A percentile compares a stretch with the other conserved stretches of the same genome.
Evolutionary conservation across 1,140 invertebrate genomes (phyloP).

Genomic region (Macrostomum lignano): DNA sequence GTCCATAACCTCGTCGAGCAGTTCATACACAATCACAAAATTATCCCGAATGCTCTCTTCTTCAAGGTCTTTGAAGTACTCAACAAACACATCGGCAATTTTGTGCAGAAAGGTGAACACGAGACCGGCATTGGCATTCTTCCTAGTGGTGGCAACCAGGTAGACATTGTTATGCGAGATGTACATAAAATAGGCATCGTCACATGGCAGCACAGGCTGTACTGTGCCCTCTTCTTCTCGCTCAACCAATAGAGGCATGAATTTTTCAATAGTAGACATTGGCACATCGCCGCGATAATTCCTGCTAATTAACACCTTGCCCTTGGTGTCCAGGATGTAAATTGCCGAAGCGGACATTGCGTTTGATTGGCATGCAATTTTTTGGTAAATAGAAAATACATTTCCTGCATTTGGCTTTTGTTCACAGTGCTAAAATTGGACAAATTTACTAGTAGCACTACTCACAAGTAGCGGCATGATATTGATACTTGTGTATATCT

Average conservation of each 20-base stretch:
- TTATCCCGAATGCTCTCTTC: slow-evolving; percentile 97
- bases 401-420: too few relatives aligned
- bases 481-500: too few relatives aligned
- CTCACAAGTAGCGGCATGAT: too few relatives aligned
- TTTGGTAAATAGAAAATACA: too few relatives aligned
- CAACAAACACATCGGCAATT: too few relatives aligned
- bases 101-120: slow-evolving; percentile 89
- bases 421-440: too few relatives aligned
- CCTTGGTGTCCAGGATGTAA: slow-evolving; percentile 87
- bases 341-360: slow-evolving; percentile 47
- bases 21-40: slow-evolving; percentile 93
- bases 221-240: slow-evolving; percentile 80
- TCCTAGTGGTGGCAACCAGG: slow-evolving; percentile 78
- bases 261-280: slow-evolving; percentile 82
- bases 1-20: slow-evolving; percentile 88
- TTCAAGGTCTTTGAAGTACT: slow-evolving; percentile 96
- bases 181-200: slow-evolving; percentile 71
- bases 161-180: slow-evolving; percentile 97
- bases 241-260: slow-evolving; percentile 92
- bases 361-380: too few relatives aligned
- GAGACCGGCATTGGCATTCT: slow-evolving; percentile 83
- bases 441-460: too few relatives aligned
- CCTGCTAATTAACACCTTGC: slow-evolving; percentile 76
- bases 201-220: slow-evolving; percentile 61
- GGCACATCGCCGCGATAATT: slow-evolving; percentile 96